Conservation (phyloP, 1,140 invertebrate genomes). For the Cataglyphis hispanica region DNA sequence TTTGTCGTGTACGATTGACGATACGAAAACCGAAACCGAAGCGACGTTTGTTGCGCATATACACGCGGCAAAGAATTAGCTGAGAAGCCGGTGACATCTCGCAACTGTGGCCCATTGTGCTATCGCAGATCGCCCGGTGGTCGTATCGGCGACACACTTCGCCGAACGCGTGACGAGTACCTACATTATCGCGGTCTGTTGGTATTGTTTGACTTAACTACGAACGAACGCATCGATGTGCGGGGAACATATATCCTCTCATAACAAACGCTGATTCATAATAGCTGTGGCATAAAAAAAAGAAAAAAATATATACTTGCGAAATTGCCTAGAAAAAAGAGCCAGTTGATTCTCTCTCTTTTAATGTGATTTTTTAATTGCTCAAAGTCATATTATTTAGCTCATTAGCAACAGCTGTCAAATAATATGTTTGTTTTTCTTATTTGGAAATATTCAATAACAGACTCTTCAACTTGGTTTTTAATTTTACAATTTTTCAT, state of each 20-base stretch:
- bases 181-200: conserved; percentile 69
- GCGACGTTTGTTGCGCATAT: background rate
- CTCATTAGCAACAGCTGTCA: too few species aligned
- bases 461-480: too few species aligned
- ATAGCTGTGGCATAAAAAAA: background rate
- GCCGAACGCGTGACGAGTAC: conserved; percentile 59
- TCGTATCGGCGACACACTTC: conserved; percentile 64
- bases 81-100: conserved; percentile 33
- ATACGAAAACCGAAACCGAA: background rate
- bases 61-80: conserved; percentile 21
- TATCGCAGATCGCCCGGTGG: conserved; percentile 66
- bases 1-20: conserved; percentile 7
- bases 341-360: too few species aligned
- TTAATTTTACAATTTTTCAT: background rate
- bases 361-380: too few species aligned
- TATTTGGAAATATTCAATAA: too few species aligned
- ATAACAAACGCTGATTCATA: conserved; percentile 52
- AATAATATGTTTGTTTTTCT: too few species aligned
- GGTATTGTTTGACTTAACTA: conserved; percentile 74
- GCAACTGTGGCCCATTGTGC: conserved; percentile 40
- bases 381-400: too few species aligned
- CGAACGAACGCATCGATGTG: conserved; percentile 64
- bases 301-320: background rate
- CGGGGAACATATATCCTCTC: conserved; percentile 69
- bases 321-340: background rate